Evolutionary conservation across 2,888 invertebrate species (phyloP), one percentile per base, ranked within the genome.

Genomic region (Hoplodrina blanda): DNA sequence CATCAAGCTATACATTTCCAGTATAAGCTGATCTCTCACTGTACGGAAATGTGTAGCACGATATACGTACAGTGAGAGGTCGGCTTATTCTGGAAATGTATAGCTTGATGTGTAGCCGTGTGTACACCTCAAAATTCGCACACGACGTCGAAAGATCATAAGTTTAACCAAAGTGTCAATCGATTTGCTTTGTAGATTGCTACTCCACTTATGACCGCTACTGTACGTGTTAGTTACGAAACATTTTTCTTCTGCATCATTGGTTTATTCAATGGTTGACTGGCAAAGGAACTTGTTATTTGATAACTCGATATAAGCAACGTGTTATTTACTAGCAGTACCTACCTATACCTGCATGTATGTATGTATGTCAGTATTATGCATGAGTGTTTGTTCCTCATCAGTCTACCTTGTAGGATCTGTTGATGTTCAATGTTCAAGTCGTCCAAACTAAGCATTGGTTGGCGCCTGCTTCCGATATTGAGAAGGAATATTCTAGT

Each of bases 201-300:
- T n/a, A n/a, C n/a, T n/a, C n/a, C n/a, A n/a, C n/a, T n/a, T n/a
- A n/a, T n/a, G n/a, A n/a, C n/a, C n/a, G n/a, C n/a, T n/a, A n/a
- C n/a, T n/a, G n/a, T n/a, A 8, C 8, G 37, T 37, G 37, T 20
- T 49, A 25, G 19, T 71, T 62, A n/a, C 33, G 59, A 59, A 54
- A 71, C 19, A 30, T 17, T 50, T 76, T 76, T 53, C 17, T 54
- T 54, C 8, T 77, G 71, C 62, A 49, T 53, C 49, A 77, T 30
- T 77, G 53, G 53, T 33, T 74, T 20, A 11, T 30, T 57, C 3
- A 15, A 41, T 57, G 56, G 52, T 44, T 70, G 41, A 62, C n/a
- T 62, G 19, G 15, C 54, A 41, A 57, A 71, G 17, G n/a, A 59
- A 71, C 53, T 54, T 41, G 78, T 62, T 63, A 78, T 50, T 54